A percentile compares a stretch with the other conserved stretches of the same genome.
phyloP scores from a whole-genome alignment of 2,113 vertebrate genomes.

The Oophaga pumilio region DNA sequence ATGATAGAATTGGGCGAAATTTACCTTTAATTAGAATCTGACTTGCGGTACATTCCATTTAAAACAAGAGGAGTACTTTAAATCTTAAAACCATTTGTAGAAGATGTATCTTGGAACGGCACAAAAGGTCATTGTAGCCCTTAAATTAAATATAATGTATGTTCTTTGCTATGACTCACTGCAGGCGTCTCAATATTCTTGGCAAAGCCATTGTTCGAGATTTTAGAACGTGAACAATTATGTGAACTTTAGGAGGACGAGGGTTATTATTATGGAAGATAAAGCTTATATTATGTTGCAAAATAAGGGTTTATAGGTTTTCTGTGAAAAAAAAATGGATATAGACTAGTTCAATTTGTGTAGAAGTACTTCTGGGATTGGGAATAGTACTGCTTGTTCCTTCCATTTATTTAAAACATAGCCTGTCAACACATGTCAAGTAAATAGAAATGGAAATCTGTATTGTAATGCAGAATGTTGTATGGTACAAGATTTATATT shows the following conservation, averaged over 20 bases:
- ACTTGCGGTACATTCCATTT: not conserved
- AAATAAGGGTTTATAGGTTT: slow-evolving; percentile 37
- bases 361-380: slow-evolving; percentile 34
- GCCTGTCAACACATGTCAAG: slow-evolving; percentile 42
- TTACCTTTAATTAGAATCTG: not conserved
- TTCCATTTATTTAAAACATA: slow-evolving; percentile 36
- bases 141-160: slow-evolving; percentile 52
- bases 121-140: slow-evolving; percentile 41
- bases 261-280: slow-evolving; percentile 46
- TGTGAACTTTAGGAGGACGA: slow-evolving; percentile 46
- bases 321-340: not conserved
- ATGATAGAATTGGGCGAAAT: not conserved
- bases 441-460: slow-evolving; percentile 36
- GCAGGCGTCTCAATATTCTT: slow-evolving; percentile 2
- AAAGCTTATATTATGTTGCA: slow-evolving; percentile 42
- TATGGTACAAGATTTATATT: slow-evolving; percentile 12
- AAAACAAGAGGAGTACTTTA: not conserved
- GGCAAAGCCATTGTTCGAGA: slow-evolving; percentile 46
- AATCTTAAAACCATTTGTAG: slow-evolving; percentile 59
- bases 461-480: slow-evolving; percentile 31
- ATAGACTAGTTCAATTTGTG: not conserved
- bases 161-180: slow-evolving; percentile 50
- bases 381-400: slow-evolving; percentile 34
- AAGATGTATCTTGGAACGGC: slow-evolving; percentile 34
- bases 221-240: slow-evolving; percentile 51